A percentile compares a stretch with the other conserved stretches of the same genome.
Evolutionary conservation across 2,113 vertebrate species (phyloP).

Genomic region (Syrrhaptes paradoxus): DNA sequence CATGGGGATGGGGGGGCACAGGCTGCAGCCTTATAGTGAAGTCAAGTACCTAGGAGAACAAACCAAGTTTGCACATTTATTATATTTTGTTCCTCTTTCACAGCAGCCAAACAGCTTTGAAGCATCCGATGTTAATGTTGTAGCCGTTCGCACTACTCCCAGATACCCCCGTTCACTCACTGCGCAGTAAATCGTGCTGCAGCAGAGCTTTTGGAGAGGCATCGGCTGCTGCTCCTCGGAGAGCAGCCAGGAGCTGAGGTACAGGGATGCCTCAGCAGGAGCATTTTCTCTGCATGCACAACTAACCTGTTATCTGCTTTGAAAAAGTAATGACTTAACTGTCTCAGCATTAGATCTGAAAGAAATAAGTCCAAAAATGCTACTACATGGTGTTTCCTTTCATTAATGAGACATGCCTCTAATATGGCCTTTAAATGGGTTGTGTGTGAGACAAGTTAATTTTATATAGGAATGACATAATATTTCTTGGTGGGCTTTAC

Average conservation of each 20-base stretch:
- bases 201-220: background rate
- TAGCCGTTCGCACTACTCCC: background rate
- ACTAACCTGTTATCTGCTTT: background rate
- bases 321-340: background rate
- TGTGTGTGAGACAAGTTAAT: background rate
- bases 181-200: rapidly evolving
- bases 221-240: background rate
- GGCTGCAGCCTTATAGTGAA: background rate
- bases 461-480: background rate
- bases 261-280: background rate
- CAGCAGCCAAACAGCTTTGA: background rate
- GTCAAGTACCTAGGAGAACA: background rate
- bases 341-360: background rate
- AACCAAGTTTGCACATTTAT: background rate
- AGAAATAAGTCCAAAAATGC: background rate
- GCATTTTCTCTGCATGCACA: background rate
- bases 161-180: background rate
- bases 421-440: background rate
- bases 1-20: rapidly evolving
- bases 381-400: background rate
- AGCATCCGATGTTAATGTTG: rapidly evolving
- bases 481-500: background rate
- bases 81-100: background rate
- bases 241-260: background rate
- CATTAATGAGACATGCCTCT: background rate